Percentiles rank a stretch among this genome's conserved stretches.
Conservation (phyloP, 1,140 invertebrate genomes). For the Rhopalosiphum maidis region DNA sequence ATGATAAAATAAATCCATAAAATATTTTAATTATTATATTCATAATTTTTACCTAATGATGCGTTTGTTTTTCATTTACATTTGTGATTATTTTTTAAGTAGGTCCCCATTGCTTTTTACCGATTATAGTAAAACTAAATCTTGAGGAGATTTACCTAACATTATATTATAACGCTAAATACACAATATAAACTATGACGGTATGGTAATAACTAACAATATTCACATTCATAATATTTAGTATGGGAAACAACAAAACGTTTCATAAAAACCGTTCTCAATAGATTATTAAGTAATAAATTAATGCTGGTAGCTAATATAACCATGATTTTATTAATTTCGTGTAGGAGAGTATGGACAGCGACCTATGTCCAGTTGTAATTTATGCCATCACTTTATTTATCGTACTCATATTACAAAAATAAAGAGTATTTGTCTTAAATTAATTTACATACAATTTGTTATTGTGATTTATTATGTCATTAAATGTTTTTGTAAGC, state of each 20-base stretch:
- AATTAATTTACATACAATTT: conserved; percentile 8
- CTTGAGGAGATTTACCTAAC: not conserved
- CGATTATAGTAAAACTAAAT: not conserved
- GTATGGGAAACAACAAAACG: not conserved
- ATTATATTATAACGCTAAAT: not conserved
- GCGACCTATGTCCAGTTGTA: not conserved
- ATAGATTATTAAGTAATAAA: not conserved
- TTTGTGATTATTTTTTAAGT: not conserved
- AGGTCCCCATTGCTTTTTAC: not conserved
- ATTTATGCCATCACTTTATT: not conserved
- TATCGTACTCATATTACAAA: not conserved
- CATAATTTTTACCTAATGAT: not conserved
- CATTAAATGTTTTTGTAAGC: not conserved
- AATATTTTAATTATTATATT: not conserved
- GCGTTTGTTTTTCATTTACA: not conserved
- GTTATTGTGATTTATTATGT: not conserved
- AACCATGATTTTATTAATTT: not conserved
- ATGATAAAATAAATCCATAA: not conserved
- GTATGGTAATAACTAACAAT: not conserved
- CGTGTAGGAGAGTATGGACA: not conserved
- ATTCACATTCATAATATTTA: not conserved
- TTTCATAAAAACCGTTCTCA: not conserved
- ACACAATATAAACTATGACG: not conserved
- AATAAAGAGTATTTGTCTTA: not conserved
- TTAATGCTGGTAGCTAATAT: not conserved